Base-by-base conservation (phyloP, 2,797 vertebrate species). In the Typhlichthys eigenmanni region DNA sequence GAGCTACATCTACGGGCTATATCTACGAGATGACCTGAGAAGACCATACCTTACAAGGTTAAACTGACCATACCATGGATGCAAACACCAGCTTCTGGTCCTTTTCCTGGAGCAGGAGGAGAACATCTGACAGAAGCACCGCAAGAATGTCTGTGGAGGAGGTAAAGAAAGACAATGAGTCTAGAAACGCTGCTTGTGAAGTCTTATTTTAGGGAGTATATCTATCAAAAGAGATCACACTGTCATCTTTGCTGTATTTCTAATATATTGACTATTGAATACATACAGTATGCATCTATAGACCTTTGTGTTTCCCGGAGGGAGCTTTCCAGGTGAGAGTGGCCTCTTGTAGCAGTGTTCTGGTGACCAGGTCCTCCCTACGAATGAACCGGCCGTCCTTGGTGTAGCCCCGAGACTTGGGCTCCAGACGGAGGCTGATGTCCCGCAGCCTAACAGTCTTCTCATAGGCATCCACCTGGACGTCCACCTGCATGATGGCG, bases 81-180 rank as follows among this genome's bases (percentile, higher is more conserved):
- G 95, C 94, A 76, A 98, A 98, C 0, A 87, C 65, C 0, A 95
- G 90, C 80, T 95, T 97, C 89, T 98, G 96, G 77, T 99, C 98
- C 71, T 98, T 99, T 67, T 99, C 97, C 84, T 98, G 97, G n/a
- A 99, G 78, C 13, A 99, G 90, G 72, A 99, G 71, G n/a, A 99
- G 88, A 7, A 95, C 88, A 11, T 99, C 96, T 0, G 94, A 93
- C 77, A 99, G 76, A 74, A 99, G 87, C 79, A 99, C 92, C 5
- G 93, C 94, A 1, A 94, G 87, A 63, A 98, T 82, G 10, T 99
- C 97, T 98, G 76, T 52, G 66, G 63, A 29, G 55, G 34, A 14
- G 72, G 12, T 38, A 29, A 11, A n/a, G 56, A 59, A 10, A 51
- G 52, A 66, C 64, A 64, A 24, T 24, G 3, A 24, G 47, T 59